Evolutionary conservation across 2,888 invertebrate species (phyloP).

Genomic region (Hydrotaea cyrtoneurina): DNA sequence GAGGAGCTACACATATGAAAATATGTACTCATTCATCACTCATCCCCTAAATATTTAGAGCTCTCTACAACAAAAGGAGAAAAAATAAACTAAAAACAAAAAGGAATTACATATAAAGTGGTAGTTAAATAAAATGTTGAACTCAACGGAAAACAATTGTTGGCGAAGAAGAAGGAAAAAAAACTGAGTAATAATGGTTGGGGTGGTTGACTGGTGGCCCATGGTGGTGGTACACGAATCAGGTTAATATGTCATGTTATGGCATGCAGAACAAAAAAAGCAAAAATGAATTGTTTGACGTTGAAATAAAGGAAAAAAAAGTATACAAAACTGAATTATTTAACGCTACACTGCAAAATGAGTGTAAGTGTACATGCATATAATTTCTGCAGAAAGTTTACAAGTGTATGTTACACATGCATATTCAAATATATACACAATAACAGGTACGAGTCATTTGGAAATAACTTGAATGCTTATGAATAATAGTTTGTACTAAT

Average conservation of each 20-base stretch:
- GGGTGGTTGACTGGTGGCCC: not conserved
- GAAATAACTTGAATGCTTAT: no score
- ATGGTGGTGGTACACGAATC: constrained; percentile 35
- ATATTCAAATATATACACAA: no score
- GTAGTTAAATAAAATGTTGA: constrained; percentile 31
- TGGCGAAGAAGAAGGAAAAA: not conserved
- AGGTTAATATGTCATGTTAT: constrained; percentile 62
- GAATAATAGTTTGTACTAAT: no score
- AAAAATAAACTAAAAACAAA: not conserved
- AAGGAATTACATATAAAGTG: not conserved
- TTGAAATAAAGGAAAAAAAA: constrained; percentile 1
- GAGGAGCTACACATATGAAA: constrained; percentile 16
- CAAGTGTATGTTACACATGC: no score
- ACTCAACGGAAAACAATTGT: constrained; percentile 40
- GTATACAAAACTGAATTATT: not conserved
- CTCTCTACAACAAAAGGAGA: not conserved
- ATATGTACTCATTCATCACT: not conserved
- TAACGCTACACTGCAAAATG: not conserved
- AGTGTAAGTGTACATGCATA: not conserved
- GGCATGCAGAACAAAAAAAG: constrained; percentile 26
- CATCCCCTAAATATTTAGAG: not conserved
- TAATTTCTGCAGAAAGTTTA: not conserved
- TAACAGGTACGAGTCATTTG: no score
- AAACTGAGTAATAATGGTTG: constrained; percentile 15
- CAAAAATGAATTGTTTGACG: constrained; percentile 15